Percentiles rank a stretch among this genome's conserved stretches.
phyloP scores from a whole-genome alignment of 2,797 vertebrate genomes.

The Sternotherus odoratus region DNA sequence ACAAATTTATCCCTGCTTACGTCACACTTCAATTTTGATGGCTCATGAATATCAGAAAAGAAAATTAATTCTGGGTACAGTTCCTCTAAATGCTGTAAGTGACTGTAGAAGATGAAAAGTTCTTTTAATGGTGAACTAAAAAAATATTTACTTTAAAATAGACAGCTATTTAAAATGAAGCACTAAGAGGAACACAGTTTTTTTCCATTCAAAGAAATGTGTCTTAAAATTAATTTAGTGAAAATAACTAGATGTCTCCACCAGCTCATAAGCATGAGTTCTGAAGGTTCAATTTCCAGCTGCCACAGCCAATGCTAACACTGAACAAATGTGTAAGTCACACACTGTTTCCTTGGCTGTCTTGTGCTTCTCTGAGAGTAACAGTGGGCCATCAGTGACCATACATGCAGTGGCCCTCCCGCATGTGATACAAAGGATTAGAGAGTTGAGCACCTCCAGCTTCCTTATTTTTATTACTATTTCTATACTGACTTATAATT shows the following conservation, averaged over 20 bases:
- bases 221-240: background rate
- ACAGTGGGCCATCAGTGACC: background rate
- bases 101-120: background rate
- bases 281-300: background rate
- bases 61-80: background rate
- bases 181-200: background rate
- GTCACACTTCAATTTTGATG: background rate
- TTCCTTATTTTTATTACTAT: fast-evolving
- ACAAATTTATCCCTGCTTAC: background rate
- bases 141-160: background rate
- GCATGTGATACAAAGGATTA: fast-evolving
- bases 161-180: background rate
- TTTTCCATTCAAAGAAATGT: background rate
- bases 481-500: background rate
- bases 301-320: background rate
- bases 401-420: background rate
- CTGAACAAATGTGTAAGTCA: background rate
- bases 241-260: background rate
- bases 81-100: background rate
- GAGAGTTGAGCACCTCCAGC: background rate
- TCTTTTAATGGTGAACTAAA: background rate
- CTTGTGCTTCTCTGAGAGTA: background rate
- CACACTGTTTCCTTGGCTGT: background rate
- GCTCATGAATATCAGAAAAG: background rate
- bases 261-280: background rate